These are phyloP conservation scores for Drosophila phalerata DNA, from an alignment of 2,888 invertebrate species.

Conservation along the genomic window DNA sequence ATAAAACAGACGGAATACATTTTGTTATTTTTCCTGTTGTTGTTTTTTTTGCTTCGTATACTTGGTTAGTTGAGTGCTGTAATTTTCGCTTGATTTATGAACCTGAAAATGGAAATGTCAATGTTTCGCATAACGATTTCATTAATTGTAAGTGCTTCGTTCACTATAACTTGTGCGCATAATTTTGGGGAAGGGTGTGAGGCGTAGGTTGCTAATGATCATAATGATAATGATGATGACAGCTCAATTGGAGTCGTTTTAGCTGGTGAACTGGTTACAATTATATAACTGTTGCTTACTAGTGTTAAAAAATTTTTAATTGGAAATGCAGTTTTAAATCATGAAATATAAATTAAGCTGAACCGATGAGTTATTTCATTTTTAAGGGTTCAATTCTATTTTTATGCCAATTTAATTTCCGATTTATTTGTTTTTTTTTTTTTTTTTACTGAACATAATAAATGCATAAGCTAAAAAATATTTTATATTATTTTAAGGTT, in stretches of 20 bases:
- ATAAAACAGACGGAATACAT: constrained; percentile 49
- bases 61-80: constrained; percentile 51
- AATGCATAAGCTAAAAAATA: too few species aligned
- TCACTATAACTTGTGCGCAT: constrained; percentile 45
- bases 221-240: constrained; percentile 55
- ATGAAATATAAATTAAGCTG: background rate
- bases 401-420: too few species aligned
- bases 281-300: background rate
- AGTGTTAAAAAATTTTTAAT: background rate
- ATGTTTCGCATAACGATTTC: constrained; percentile 78
- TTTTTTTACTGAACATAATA: too few species aligned
- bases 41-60: constrained; percentile 25
- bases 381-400: too few species aligned
- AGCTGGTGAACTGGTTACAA: constrained; percentile 13
- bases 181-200: constrained; percentile 24
- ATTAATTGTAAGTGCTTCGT: constrained; percentile 68
- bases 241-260: constrained; percentile 59
- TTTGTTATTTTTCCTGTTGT: constrained; percentile 35
- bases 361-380: too few species aligned
- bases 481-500: too few species aligned
- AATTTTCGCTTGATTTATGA: constrained; percentile 82
- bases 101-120: constrained; percentile 73
- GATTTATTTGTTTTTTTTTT: too few species aligned
- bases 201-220: constrained; percentile 38
- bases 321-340: background rate